Evolutionary conservation across 2,888 invertebrate species (phyloP), one percentile per base, ranked within the genome.

Genomic region (Drepana falcataria): DNA sequence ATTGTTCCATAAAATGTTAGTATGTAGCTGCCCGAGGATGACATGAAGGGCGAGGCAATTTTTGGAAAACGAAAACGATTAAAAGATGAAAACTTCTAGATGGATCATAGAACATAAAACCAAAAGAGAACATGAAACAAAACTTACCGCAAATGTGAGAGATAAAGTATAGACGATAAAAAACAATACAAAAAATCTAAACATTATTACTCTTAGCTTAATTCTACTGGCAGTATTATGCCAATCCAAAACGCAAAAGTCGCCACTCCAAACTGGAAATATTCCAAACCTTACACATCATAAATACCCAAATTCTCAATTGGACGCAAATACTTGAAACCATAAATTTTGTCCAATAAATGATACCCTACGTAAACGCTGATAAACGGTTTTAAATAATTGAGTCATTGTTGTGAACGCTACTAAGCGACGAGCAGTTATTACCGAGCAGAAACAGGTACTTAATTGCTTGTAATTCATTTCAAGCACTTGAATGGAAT

Each of bases 311-410:
- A 40, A 40, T 9, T 6, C 44, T 44, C 2, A 9, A 44, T 44
- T 2, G 2, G 40, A 4, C 37, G 4, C 9, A 51, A 40, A 51
- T 7, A 41, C 51, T 21, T 21, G 21, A 21, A 21, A 21, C 49
- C 34, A 34, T 33, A 40, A 51, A 51, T 51, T 51, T 51, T 7
- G 51, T 33, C 33, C 21, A 37, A 54, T 33, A 35, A 52, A 40
- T 49, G 48, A 21, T 54, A 55, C 56, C 54, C 54, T 59, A 57
- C 54, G 40, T 40, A 49, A 47, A 49, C 41, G 41, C 35, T 35
- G 4, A 1, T 41, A 52, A 48, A 55, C 49, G 51, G 41, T 53
- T 55, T 40, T 35, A 21, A 21, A 7, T 49, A 52, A 55, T 49
- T 40, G 49, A 49, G 40, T 40, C 7, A 49, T 40, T 40, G 33